A percentile compares a stretch with the other conserved stretches of the same genome.
Conservation (phyloP, 2,888 invertebrate genomes). For the Andrena chrysosceles region DNA sequence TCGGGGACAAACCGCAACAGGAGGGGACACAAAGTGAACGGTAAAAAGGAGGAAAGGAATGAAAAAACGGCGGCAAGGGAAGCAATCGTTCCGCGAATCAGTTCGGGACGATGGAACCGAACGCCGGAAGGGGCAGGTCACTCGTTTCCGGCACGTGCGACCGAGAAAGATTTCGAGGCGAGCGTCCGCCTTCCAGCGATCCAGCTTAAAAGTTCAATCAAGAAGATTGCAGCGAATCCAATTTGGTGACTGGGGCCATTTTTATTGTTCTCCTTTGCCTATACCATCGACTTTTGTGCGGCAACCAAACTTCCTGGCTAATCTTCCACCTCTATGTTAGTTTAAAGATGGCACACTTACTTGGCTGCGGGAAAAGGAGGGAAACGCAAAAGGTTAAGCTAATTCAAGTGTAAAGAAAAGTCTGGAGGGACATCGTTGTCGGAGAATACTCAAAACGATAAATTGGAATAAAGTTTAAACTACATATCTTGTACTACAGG, state of each 20-base stretch:
- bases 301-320: background rate
- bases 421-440: no score
- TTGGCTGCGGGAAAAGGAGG: background rate
- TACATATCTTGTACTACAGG: no score
- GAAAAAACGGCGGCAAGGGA: slow-evolving; percentile 21
- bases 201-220: slow-evolving; percentile 43
- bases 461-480: no score
- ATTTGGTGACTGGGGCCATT: slow-evolving; percentile 35
- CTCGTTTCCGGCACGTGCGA: slow-evolving; percentile 58
- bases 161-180: slow-evolving; percentile 44
- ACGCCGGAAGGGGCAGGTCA: slow-evolving; percentile 35
- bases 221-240: slow-evolving; percentile 51
- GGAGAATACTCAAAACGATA: no score
- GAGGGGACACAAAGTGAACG: slow-evolving; percentile 20
- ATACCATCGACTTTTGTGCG: background rate
- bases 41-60: background rate
- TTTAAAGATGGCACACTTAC: background rate
- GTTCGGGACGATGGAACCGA: slow-evolving; percentile 26
- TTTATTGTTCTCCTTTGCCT: slow-evolving; percentile 35
- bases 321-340: background rate
- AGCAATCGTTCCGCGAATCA: slow-evolving; percentile 63
- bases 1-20: slow-evolving; percentile 8
- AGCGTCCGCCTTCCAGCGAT: slow-evolving; percentile 42
- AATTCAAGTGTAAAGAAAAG: background rate
- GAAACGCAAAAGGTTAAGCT: no score